Conservation (phyloP, 2,113 vertebrate species). For the Ranitomeya variabilis region DNA sequence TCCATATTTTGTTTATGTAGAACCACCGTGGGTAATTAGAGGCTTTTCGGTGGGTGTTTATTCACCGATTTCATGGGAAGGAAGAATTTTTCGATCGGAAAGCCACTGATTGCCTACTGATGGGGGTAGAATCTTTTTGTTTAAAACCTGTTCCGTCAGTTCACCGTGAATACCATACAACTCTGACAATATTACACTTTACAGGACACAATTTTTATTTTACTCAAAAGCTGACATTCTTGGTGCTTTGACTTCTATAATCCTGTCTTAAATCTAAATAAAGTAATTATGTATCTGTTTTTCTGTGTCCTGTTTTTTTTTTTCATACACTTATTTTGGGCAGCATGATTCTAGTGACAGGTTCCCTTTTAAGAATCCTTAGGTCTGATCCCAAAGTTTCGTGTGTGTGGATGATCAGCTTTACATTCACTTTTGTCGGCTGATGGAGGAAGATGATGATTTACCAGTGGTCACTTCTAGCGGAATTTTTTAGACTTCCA, state of each 20-base stretch:
- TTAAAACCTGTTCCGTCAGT: constrained; percentile 54
- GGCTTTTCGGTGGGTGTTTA: background rate
- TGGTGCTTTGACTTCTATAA: constrained; percentile 59
- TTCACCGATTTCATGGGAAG: background rate
- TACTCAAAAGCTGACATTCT: constrained; percentile 59
- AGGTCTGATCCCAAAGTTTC: no score
- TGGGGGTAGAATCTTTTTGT: background rate
- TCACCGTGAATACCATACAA: constrained; percentile 46
- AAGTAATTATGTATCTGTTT: background rate
- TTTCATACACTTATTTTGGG: background rate
- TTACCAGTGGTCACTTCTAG: no score
- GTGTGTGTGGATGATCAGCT: no score
- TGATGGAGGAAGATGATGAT: no score
- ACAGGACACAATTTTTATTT: constrained; percentile 49
- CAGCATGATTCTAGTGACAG: no score
- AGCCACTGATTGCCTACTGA: background rate
- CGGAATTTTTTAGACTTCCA: no score
- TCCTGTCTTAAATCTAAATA: constrained; percentile 45
- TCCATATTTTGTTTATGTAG: background rate
- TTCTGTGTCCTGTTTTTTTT: constrained; percentile 28
- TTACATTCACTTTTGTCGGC: no score
- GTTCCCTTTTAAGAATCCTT: no score
- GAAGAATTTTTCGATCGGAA: background rate
- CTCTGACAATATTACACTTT: constrained; percentile 48
- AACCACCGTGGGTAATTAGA: background rate